phyloP scores from a whole-genome alignment of 2,797 vertebrate genomes.

The Alauda arvensis region DNA sequence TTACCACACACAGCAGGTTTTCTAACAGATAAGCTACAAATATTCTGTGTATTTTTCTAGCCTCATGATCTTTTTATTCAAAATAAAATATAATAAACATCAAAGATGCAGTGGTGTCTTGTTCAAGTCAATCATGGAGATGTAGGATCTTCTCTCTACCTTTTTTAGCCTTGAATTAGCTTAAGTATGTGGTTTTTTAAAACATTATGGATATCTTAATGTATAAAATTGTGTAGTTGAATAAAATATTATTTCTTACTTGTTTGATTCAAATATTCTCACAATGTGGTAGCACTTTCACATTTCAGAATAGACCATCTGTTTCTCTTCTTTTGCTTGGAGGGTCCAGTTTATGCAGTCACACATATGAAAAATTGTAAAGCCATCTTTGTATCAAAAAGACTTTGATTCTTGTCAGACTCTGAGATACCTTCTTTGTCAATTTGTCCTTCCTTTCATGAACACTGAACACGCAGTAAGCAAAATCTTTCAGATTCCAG shows the following conservation, averaged over 20 bases:
- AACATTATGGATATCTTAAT: neutral
- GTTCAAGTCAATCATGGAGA: neutral
- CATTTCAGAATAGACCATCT: slow-evolving; percentile 34
- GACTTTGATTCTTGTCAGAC: neutral
- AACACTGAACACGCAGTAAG: neutral
- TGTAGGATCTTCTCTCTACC: neutral
- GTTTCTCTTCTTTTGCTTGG: slow-evolving; percentile 27
- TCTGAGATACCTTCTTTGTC: neutral
- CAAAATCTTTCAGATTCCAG: neutral
- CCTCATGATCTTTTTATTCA: neutral
- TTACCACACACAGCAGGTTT: neutral
- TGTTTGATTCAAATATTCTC: neutral
- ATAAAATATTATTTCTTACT: neutral
- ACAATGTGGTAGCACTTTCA: slow-evolving; percentile 7
- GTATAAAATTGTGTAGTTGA: neutral
- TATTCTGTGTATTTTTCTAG: neutral
- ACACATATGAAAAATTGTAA: slow-evolving; percentile 24
- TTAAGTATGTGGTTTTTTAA: neutral
- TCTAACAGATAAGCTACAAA: neutral
- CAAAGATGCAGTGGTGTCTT: neutral
- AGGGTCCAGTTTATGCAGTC: slow-evolving; percentile 23
- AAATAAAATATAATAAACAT: neutral
- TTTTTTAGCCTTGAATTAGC: neutral
- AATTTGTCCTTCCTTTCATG: slow-evolving; percentile 21
- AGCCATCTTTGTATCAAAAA: neutral